Evolutionary conservation across 92 coral and sea anemone genomes (phyloP), one percentile per base, ranked within the genome.

Genomic region (Desmophyllum pertusum): DNA sequence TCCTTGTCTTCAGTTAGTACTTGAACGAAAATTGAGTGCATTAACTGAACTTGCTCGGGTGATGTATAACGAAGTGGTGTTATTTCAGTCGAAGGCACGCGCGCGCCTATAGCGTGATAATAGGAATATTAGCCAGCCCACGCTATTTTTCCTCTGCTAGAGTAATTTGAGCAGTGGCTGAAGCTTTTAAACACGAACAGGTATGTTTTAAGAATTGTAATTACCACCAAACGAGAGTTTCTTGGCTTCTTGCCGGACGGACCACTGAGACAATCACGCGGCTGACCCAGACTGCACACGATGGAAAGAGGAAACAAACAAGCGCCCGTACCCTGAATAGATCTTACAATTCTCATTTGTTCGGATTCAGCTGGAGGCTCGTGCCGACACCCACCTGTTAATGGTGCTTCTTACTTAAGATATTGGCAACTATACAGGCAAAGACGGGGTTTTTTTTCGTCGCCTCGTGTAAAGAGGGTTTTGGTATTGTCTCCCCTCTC

Each of bases 201-300:
- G 86, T 82, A 82, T n/a, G 53, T 42, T 71, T n/a, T 25, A 69
- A 69, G 33, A 80, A 39, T 19, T 29, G 42, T 29, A 31, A 51
- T 38, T 57, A 35, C 48, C 45, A 70, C 33, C 70, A 36, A 41
- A 52, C 53, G 66, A 36, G 39, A 50, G 46, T 48, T 38, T 41
- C 70, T 53, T 39, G 81, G 64, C 70, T 30, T 19, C 31, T 13
- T 62, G 70, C 81, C 38, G 66, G 30, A 40, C 71, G 79, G 21
- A 62, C 59, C 69, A 37, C 30, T 64, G 48, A 36, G 17, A 65
- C 31, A 2, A 66, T 41, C 72, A 37, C 73, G 45, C 73, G 73
- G 73, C 29, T 4, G 43, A 17, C n/a, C n/a, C n/a, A n/a, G n/a
- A 27, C 33, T 6, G 42, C 5, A 43, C 2, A 3, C 25, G 42